Base-by-base conservation (phyloP, 2,797 vertebrate species). In the Chelidonichthys spinosus region DNA sequence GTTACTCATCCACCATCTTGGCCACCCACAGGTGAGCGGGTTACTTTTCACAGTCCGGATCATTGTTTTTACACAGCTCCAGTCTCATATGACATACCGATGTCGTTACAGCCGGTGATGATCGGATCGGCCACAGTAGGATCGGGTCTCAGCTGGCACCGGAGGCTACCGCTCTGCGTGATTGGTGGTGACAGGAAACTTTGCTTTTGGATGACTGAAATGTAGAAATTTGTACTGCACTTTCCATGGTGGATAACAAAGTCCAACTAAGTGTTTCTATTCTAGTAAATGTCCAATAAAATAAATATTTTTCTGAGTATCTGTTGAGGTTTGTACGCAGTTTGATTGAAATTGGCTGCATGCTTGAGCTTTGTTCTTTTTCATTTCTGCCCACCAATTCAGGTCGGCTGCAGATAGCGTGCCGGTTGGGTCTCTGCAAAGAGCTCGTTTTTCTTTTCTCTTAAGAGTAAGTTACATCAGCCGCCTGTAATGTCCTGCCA, bases 201-300 rank as follows among this genome's bases (percentile, higher is more conserved):
- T 58, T 95, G 94, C 60, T 99, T 99, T 79, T 99, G 98, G 98
- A 93, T 97, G 93, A 98, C 98, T 4, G 98, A 98, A 93, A 97
- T 98, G 95, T 99, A 96, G 87, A 70, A 32, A 10, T 63, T 58
- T 69, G 15, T 11, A 2, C 40, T 13, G 69, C 56, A 44, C 72
- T 47, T 66, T 39, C 63, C 35, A 25, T 1, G 13, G 11, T 44
- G 52, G 56, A 64, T 63, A 50, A 70, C 14, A 25, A 49, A 18
- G 44, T 83, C 72, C 37, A 64, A 10, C 70, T 53, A 13, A 36
- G 42, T 58, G 60, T 87, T 83, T 85, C 46, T 89, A 35, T 78
- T 84, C 81, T 83, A 61, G 32, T 40, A 37, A 52, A 73, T 70
- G 63, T 83, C 76, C 76, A 94, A 91, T 93, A 94, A 94, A 95